These are phyloP conservation scores for Carcina quercana DNA, from an alignment of 2,888 invertebrate species.

Conservation along the genomic window DNA sequence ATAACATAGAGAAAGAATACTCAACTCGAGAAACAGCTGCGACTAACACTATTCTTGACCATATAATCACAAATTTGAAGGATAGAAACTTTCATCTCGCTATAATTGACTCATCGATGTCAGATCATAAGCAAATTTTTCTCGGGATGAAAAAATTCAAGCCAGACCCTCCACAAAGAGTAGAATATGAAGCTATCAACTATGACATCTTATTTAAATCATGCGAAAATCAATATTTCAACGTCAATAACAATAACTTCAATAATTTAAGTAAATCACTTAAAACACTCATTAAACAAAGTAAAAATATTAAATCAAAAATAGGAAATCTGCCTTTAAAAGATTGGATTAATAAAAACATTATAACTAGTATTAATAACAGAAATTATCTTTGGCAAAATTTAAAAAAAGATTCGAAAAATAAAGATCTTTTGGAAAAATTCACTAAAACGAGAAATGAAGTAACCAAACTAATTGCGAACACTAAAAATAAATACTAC, in stretches of 20 bases:
- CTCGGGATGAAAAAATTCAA: not conserved
- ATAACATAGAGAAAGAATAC: constrained; percentile 10
- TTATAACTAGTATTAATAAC: not conserved
- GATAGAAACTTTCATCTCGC: not conserved
- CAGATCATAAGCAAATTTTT: constrained; percentile 13
- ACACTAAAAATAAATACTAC: not conserved
- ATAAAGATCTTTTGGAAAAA: not conserved
- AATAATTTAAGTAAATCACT: not conserved
- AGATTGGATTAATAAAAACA: not conserved
- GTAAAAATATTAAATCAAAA: not conserved
- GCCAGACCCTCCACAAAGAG: not conserved
- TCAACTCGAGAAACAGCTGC: not conserved
- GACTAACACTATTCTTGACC: not conserved
- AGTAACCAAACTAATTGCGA: not conserved
- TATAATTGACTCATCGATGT: not conserved
- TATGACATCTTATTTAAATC: not conserved
- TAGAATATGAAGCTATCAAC: not conserved
- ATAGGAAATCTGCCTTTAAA: not conserved
- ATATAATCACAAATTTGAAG: not conserved
- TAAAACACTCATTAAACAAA: not conserved
- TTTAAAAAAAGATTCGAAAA: not conserved
- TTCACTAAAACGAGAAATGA: not conserved
- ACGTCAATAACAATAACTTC: not conserved
- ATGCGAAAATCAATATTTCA: not conserved
- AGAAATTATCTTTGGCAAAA: not conserved